phyloP scores from a whole-genome alignment of 2,888 invertebrate genomes.

The Oligia strigilis region DNA sequence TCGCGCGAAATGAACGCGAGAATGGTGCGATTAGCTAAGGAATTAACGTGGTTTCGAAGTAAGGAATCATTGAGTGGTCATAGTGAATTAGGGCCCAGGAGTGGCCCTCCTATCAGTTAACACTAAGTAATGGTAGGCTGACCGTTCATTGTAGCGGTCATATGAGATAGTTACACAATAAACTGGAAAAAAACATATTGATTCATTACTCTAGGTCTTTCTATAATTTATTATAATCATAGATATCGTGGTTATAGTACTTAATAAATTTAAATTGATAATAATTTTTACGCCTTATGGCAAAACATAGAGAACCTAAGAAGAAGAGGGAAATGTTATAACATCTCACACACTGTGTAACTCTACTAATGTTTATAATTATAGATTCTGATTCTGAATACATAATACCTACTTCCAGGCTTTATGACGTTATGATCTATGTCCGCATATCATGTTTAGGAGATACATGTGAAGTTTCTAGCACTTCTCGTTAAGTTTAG shows the following conservation, averaged over 20 bases:
- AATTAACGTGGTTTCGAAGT: background rate
- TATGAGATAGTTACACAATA: slow-evolving; percentile 3
- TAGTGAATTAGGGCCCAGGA: background rate
- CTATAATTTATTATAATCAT: too few species aligned
- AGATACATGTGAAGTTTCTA: slow-evolving; percentile 55
- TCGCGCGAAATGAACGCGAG: background rate
- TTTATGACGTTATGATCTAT: slow-evolving; percentile 40
- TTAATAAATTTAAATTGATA: too few species aligned
- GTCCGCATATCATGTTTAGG: slow-evolving; percentile 53
- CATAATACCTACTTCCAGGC: background rate
- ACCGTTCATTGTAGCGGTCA: background rate
- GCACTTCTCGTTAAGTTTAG: slow-evolving; percentile 44
- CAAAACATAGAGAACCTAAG: too few species aligned
- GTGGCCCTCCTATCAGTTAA: background rate
- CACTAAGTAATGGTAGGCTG: background rate
- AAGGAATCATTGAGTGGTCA: background rate
- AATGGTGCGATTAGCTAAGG: too few species aligned
- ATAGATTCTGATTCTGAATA: background rate
- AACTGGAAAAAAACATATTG: too few species aligned
- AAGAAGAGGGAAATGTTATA: too few species aligned
- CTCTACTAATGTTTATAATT: too few species aligned
- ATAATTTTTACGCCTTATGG: too few species aligned
- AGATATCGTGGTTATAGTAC: too few species aligned
- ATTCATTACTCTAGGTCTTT: too few species aligned
- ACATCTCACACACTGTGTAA: too few species aligned